Evolutionary conservation across 1,140 invertebrate genomes (phyloP).

Genomic region (Lanistes nyassanus): DNA sequence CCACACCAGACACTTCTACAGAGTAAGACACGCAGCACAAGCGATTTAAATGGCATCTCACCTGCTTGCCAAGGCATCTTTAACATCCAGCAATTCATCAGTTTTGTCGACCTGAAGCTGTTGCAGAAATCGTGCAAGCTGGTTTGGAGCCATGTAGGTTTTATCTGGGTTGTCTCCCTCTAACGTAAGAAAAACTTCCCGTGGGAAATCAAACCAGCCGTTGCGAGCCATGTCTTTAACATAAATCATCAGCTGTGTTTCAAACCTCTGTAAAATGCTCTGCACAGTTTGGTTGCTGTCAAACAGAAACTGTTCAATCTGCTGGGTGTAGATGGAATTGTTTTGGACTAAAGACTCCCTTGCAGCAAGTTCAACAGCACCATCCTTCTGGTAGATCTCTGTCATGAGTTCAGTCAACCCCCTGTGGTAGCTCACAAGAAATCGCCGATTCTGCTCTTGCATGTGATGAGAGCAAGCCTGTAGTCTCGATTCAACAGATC

Average conservation of each 20-base stretch:
- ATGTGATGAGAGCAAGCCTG: conserved; percentile 50
- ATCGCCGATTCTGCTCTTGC: conserved; percentile 35
- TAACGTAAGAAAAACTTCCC: conserved; percentile 49
- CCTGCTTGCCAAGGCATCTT: conserved; percentile 45
- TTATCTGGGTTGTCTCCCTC: conserved; percentile 32
- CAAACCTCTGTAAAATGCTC: conserved; percentile 41
- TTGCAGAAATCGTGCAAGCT: conserved; percentile 47
- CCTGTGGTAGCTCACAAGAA: conserved; percentile 33
- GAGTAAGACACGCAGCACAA: too few species aligned
- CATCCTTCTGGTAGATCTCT: conserved; percentile 39
- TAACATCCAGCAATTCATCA: conserved; percentile 40
- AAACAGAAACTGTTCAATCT: conserved; percentile 45
- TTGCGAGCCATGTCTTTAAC: conserved; percentile 42
- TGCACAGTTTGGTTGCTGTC: conserved; percentile 49
- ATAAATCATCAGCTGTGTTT: conserved; percentile 40
- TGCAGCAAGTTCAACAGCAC: conserved; percentile 35
- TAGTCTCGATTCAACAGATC: conserved; percentile 39
- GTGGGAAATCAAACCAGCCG: conserved; percentile 50
- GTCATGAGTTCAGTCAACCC: conserved; percentile 33
- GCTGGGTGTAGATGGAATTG: conserved; percentile 36
- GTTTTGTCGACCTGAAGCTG: conserved; percentile 57
- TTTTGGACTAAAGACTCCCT: conserved; percentile 41
- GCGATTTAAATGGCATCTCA: conserved; percentile 13
- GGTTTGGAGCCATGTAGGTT: conserved; percentile 32
- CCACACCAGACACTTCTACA: too few species aligned